A percentile compares a stretch with the other conserved stretches of the same genome.
Conservation (phyloP, 2,888 invertebrate genomes). For the Phengaris arion region DNA sequence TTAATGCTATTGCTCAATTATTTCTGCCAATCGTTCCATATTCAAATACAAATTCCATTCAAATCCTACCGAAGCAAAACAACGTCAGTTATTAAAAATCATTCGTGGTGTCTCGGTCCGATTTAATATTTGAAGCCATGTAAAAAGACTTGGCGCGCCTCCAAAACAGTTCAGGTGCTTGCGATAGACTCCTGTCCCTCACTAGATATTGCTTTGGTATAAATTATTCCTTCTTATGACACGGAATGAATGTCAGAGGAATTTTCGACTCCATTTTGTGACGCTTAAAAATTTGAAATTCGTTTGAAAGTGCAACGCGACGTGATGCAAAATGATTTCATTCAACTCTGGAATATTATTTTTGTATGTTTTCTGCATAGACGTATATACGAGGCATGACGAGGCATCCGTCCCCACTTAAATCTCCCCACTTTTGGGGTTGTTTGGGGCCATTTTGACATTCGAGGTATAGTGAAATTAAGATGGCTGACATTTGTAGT, state of each 20-base stretch:
- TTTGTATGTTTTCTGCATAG: no score
- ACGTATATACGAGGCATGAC: no score
- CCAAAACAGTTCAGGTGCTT: conserved; percentile 14
- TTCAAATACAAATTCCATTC: neutral
- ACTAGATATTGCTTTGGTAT: conserved; percentile 23
- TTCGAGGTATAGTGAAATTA: no score
- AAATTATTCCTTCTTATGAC: conserved; percentile 26
- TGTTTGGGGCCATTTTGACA: no score
- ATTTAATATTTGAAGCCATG: neutral
- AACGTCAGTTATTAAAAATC: conserved; percentile 22
- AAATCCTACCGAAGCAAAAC: neutral
- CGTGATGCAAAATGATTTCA: neutral
- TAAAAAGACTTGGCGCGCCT: conserved; percentile 11
- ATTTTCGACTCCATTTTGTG: conserved; percentile 6
- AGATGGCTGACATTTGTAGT: no score
- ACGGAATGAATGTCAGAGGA: conserved; percentile 22
- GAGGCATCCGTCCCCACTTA: no score
- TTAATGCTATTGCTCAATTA: no score
- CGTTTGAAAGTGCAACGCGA: neutral
- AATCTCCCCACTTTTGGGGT: no score
- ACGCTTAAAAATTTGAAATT: conserved; percentile 5
- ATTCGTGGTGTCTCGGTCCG: conserved; percentile 19
- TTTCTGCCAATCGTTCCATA: conserved; percentile 13
- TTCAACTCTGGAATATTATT: neutral
- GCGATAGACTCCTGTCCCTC: conserved; percentile 8